These are phyloP conservation scores for Australoheros scitulus DNA, from an alignment of 2,113 vertebrate genomes.

Conservation along the genomic window DNA sequence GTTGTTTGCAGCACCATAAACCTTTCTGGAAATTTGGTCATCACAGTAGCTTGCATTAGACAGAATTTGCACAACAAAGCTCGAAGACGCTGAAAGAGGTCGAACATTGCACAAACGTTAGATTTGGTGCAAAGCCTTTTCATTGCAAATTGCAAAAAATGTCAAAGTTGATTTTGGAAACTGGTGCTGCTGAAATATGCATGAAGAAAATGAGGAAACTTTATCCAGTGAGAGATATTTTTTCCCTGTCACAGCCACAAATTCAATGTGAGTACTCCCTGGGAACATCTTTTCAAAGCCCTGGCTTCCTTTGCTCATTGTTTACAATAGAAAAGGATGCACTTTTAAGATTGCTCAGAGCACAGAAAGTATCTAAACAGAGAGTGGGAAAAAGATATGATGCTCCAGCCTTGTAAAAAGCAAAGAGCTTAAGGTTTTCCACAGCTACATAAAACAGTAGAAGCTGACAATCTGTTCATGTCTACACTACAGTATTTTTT, in stretches of 20 bases:
- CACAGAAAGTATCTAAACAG: background rate
- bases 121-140: too few relatives aligned
- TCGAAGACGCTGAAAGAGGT: background rate
- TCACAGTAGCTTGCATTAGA: background rate
- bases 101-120: background rate
- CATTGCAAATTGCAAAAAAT: background rate
- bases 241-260: background rate
- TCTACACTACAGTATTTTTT: background rate
- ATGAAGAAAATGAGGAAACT: background rate
- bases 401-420: conserved; percentile 3
- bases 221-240: background rate
- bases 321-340: conserved; percentile 14
- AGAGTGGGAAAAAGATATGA: background rate
- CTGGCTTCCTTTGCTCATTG: conserved; percentile 9
- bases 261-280: background rate
- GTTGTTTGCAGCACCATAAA: background rate
- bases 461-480: background rate
- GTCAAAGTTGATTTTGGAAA: background rate
- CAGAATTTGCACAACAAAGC: conserved; percentile 1
- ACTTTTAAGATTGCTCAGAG: conserved; percentile 28
- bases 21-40: background rate
- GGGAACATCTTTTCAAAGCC: conserved; percentile 31
- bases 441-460: conserved; percentile 1
- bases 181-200: background rate
- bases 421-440: background rate